Percentiles rank a stretch among this genome's conserved stretches.
Evolutionary conservation across 2,797 vertebrate species (phyloP).

Genomic region (Bryconaethiops microstoma): DNA sequence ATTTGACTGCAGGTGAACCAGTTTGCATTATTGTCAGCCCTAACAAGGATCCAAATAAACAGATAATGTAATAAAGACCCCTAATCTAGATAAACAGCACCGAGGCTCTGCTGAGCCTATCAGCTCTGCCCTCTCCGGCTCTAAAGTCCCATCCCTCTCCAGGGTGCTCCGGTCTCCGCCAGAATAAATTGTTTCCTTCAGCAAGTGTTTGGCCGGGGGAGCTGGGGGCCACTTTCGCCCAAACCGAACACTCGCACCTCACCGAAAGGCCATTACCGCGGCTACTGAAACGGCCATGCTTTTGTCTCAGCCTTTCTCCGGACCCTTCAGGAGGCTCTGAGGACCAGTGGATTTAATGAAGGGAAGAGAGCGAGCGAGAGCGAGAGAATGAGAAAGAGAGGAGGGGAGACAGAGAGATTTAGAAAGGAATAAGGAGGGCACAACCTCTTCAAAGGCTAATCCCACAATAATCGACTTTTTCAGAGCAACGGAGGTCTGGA

Average conservation of each 20-base stretch:
- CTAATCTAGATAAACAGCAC: constrained; percentile 6
- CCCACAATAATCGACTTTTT: constrained; percentile 57
- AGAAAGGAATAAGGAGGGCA: constrained; percentile 23
- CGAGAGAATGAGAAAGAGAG: constrained; percentile 7
- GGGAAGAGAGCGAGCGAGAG: constrained; percentile 27
- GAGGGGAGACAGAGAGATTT: constrained; percentile 17
- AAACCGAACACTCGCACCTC: constrained; percentile 25
- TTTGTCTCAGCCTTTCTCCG: constrained; percentile 40
- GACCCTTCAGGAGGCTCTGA: constrained; percentile 29
- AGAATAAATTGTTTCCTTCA: constrained; percentile 46
- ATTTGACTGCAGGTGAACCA: neutral
- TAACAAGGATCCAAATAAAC: constrained; percentile 39
- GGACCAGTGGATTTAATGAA: constrained; percentile 58
- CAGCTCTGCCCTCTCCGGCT: constrained; percentile 17
- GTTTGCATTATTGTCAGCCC: constrained; percentile 17
- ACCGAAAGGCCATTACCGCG: constrained; percentile 57
- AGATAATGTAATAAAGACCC: constrained; percentile 34
- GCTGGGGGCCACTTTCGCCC: constrained; percentile 47
- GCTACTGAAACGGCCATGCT: constrained; percentile 44
- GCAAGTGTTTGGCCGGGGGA: constrained; percentile 34
- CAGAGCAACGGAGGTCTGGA: constrained; percentile 44
- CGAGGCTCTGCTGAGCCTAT: constrained; percentile 22
- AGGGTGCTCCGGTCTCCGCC: constrained; percentile 10
- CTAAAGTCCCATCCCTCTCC: constrained; percentile 4
- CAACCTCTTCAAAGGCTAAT: constrained; percentile 52